Base-by-base conservation (phyloP, 2,888 invertebrate species). In the Polydrusus pterygomalis region DNA sequence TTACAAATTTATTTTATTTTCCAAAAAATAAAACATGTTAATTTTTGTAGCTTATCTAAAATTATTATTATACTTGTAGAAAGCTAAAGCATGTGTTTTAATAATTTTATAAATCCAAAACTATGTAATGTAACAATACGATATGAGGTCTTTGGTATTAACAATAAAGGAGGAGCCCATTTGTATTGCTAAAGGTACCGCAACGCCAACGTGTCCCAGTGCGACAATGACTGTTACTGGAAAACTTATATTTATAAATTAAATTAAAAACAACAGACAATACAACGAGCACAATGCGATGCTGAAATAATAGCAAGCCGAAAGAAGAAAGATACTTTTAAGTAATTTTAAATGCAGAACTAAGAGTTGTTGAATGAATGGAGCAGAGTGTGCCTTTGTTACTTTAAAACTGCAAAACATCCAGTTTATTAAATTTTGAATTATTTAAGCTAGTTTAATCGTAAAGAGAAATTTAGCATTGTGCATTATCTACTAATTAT, bases 371-470 rank as follows among this genome's bases (percentile, higher is more conserved):
- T 49, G 7, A 18, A 25, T 51, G 51, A 51, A 51, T 20, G 43
- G 43, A 43, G n/a, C n/a, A 1, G 43, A 43, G 43, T n/a, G 18
- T n/a, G 18, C 18, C 20, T 20, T 51, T 51, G 20, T 51, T 51
- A 20, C 51, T 51, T 49, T 6, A 18, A 51, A 51, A 51, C 11
- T 51, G 18, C 20, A 51, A 11, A 49, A 49, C 47, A 49, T 49
- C 17, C 8, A 49, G 17, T 49, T 49, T 49, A 49, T 49, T 49
- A 49, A 49, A 49, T 49, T 17, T 49, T 49, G 17, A 49, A 49
- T 49, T 17, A 15, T 49, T 49, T 17, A 49, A 49, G 17, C 17
- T 17, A 49, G 17, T 49, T 17, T 17, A 2, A 49, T 45, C 8
- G 40, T 40, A n/a, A n/a, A 2, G 43, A 43, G 9, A n/a, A 5